Conservation (phyloP, 2,888 invertebrate species). For the Pollenia griseotomentosa region DNA sequence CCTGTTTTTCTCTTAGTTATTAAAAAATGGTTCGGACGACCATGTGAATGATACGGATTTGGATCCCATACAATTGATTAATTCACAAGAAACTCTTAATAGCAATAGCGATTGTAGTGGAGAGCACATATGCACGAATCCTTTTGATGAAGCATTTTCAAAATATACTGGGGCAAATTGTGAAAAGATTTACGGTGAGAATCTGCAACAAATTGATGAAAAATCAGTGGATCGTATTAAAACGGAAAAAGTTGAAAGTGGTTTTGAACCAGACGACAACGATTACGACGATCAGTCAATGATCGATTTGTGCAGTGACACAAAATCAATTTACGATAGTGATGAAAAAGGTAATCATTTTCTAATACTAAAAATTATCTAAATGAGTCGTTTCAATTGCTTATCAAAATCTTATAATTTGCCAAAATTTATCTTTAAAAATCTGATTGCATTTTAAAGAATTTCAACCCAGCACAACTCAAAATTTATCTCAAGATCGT, state of each 20-base stretch:
- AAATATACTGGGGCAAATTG: conserved; percentile 56
- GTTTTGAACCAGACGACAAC: conserved; percentile 66
- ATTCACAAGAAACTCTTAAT: conserved; percentile 55
- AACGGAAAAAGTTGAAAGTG: conserved; percentile 49
- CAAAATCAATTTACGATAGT: conserved; percentile 72
- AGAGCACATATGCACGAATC: conserved; percentile 62
- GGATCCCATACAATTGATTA: conserved; percentile 69
- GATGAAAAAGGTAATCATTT: conserved; percentile 69
- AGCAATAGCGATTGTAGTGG: conserved; percentile 62
- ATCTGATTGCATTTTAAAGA: no score
- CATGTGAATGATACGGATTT: conserved; percentile 62
- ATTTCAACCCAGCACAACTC: no score
- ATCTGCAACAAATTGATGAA: conserved; percentile 30
- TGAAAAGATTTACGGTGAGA: not conserved
- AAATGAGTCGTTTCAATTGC: no score
- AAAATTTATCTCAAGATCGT: no score
- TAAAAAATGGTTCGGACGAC: conserved; percentile 61
- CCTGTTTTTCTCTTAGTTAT: conserved; percentile 33
- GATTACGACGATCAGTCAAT: conserved; percentile 74
- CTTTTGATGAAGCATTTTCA: conserved; percentile 68
- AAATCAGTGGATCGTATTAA: conserved; percentile 24
- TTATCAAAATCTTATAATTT: no score
- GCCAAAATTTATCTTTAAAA: no score
- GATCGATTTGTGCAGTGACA: conserved; percentile 74
- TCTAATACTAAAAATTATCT: not conserved